phyloP scores from a whole-genome alignment of 2,888 invertebrate species.

The Adineta ricciae region DNA sequence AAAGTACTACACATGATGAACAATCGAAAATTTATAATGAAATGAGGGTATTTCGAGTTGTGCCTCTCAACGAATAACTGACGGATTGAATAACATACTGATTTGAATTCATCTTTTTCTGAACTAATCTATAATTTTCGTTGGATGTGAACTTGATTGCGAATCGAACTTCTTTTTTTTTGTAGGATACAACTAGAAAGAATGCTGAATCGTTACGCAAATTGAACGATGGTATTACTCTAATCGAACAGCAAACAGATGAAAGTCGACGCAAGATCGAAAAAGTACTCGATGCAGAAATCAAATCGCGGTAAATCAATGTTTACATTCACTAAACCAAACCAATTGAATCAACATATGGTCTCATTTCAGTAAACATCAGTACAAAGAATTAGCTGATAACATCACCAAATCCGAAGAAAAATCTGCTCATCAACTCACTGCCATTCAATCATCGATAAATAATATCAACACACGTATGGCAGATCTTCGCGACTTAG shows the following conservation, averaged over 20 bases:
- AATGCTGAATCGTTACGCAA: slow-evolving; percentile 43
- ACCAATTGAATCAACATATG: no score
- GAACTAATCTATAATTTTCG: background rate
- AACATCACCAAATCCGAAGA: background rate
- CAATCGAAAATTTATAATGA: background rate
- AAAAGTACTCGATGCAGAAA: slow-evolving; percentile 47
- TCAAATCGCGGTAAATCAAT: slow-evolving; percentile 43
- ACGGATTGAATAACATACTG: background rate
- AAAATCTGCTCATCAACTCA: background rate
- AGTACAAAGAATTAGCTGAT: background rate
- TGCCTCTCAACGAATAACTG: no score
- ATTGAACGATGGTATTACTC: slow-evolving; percentile 45
- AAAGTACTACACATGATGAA: background rate
- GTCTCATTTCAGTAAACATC: background rate
- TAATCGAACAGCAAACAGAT: slow-evolving; percentile 46
- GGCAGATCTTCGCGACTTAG: slow-evolving; percentile 6
- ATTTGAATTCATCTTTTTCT: background rate
- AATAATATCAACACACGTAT: background rate
- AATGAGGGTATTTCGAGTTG: slow-evolving; percentile 21
- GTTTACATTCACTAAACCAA: background rate
- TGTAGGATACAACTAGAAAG: slow-evolving; percentile 24
- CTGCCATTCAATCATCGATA: background rate
- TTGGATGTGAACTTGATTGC: background rate
- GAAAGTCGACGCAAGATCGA: slow-evolving; percentile 45
- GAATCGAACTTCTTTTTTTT: background rate